A percentile compares a stretch with the other conserved stretches of the same genome.
Conservation (phyloP, 2,113 vertebrate species). For the Albula goreensis region DNA sequence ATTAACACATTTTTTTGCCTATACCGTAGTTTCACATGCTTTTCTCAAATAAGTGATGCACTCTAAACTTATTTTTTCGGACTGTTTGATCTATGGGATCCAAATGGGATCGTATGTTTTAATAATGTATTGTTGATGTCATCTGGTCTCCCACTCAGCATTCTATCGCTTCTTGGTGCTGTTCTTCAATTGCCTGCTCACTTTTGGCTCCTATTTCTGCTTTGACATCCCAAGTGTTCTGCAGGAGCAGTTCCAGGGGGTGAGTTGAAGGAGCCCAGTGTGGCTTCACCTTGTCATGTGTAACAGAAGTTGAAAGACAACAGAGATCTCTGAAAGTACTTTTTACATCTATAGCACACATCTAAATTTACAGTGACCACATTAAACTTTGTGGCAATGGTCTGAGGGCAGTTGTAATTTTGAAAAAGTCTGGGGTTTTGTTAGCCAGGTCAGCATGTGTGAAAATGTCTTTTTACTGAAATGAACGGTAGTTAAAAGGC, state of each 20-base stretch:
- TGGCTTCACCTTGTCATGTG: neutral
- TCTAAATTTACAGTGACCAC: too few species aligned
- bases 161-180: slow-evolving; percentile 74
- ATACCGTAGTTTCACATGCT: neutral
- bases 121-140: neutral
- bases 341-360: too few species aligned
- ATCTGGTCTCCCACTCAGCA: slow-evolving; percentile 34
- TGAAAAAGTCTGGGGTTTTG: too few species aligned
- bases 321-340: too few species aligned
- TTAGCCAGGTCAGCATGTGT: too few species aligned
- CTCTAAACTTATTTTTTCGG: too few species aligned
- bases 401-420: too few species aligned
- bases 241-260: slow-evolving; percentile 80
- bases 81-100: too few species aligned
- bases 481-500: neutral
- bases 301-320: fast-evolving
- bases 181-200: slow-evolving; percentile 79
- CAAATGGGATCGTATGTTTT: neutral
- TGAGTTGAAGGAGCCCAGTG: slow-evolving; percentile 46
- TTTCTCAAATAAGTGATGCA: neutral
- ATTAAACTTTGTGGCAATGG: too few species aligned
- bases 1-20: neutral
- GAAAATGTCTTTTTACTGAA: too few species aligned
- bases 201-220: slow-evolving; percentile 79
- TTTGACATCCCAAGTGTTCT: slow-evolving; percentile 78